Base-by-base conservation (phyloP, 1,140 invertebrate genomes). In the Ladona fulva region DNA sequence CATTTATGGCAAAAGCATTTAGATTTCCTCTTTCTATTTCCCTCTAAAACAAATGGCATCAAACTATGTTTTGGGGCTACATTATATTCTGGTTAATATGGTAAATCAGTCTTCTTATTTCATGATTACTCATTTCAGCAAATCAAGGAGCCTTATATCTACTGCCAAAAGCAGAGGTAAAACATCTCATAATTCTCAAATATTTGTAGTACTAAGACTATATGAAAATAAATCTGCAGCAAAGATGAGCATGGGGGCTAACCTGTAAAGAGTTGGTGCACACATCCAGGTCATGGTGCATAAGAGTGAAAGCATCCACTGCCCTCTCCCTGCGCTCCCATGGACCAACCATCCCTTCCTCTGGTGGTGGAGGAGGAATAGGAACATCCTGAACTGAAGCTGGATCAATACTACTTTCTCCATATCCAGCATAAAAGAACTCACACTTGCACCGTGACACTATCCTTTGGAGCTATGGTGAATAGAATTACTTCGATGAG, bases 231-330 rank as follows among this genome's bases (percentile, higher is more conserved):
- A 75, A 75, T 19, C 16, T 25, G 24, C 1, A 75, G 24, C 76
- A 22, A 66, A n/a, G 7, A 52, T 7, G 16, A 74, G 37, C 14
- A 74, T 78, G 42, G 19, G 73, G 24, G 79, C 25, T 75, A 81
- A 91, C 90, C 86, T 95, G 94, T 79, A 97, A 87, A 0, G 96
- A 97, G 86, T 99, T 99, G 7, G 97, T 99, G 85, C 94, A 97
- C 0, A 99, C 95, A 84, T 99, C 95, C 1, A 99, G 87, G 86
- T 99, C 97, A 83, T 99, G 95, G 87, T 99, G 98, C 91, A 98
- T 97, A 0, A 99, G 86, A 0, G 97, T 99, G 82, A 99, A 99
- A 3, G 96, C 95, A 87, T 99, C 97, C 7, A 97, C 95, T 19
- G 95, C 94, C 37, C 93, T 91, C 82, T 97, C 93, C 80, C 91